A percentile compares a stretch with the other conserved stretches of the same genome.
phyloP scores from a whole-genome alignment of 2,888 invertebrate species.

The Patella ulyssiponensis region DNA sequence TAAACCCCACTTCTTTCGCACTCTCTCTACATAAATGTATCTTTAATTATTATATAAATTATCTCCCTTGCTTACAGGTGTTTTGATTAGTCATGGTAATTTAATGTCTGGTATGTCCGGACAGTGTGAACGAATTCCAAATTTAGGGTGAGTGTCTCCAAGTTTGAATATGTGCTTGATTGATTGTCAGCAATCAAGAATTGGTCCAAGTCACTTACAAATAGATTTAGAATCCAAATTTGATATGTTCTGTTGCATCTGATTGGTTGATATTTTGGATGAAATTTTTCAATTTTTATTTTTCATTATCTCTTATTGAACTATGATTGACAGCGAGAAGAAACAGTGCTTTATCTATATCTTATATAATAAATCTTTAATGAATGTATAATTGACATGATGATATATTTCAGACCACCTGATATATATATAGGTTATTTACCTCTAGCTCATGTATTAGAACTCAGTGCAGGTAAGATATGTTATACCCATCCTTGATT shows the following conservation, averaged over 20 bases:
- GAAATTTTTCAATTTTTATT: too few species aligned
- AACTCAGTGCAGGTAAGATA: constrained; percentile 84
- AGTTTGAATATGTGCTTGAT: background rate
- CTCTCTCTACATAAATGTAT: too few species aligned
- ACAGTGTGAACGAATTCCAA: constrained; percentile 69
- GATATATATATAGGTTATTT: constrained; percentile 95
- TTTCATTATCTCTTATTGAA: too few species aligned
- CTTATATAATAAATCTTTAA: too few species aligned
- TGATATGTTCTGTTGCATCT: too few species aligned
- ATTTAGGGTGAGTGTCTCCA: constrained; percentile 62
- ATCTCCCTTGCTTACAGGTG: constrained; percentile 57
- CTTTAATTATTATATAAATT: background rate
- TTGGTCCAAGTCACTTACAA: too few species aligned
- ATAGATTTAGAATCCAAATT: too few species aligned
- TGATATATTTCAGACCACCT: constrained; percentile 45
- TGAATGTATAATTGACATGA: too few species aligned
- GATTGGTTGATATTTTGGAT: too few species aligned
- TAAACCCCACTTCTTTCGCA: too few species aligned
- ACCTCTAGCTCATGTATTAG: constrained; percentile 97
- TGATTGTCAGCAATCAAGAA: background rate
- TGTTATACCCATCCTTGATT: background rate
- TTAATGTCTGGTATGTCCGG: constrained; percentile 73
- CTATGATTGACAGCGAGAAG: too few species aligned
- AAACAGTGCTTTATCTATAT: too few species aligned
- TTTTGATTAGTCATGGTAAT: constrained; percentile 73